Conservation (phyloP, 2,888 invertebrate species). For the Cerastis rubricosa region DNA sequence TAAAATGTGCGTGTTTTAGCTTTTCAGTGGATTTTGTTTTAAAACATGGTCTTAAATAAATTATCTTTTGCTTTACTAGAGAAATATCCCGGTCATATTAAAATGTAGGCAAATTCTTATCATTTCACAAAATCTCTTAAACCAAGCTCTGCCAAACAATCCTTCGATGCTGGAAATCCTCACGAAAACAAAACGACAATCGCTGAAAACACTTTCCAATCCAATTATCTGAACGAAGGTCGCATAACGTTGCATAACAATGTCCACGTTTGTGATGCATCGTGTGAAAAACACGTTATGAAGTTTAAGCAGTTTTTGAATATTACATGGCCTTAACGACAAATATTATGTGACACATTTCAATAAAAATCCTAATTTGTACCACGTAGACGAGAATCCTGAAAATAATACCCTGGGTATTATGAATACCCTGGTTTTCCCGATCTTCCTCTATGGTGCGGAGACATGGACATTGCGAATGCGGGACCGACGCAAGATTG, state of each 20-base stretch:
- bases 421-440: too few relatives aligned
- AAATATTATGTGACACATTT: not conserved
- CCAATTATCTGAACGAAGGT: slow-evolving; percentile 49
- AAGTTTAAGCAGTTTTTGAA: not conserved
- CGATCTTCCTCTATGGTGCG: too few relatives aligned
- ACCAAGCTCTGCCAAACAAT: not conserved
- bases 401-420: too few relatives aligned
- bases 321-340: not conserved
- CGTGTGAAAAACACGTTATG: not conserved
- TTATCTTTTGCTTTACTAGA: too few relatives aligned
- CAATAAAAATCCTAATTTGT: not conserved
- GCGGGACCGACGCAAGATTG: too few relatives aligned
- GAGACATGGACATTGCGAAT: too few relatives aligned
- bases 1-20: too few relatives aligned
- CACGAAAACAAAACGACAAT: slow-evolving; percentile 31
- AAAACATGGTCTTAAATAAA: not conserved
- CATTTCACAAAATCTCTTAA: not conserved
- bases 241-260: slow-evolving; percentile 43
- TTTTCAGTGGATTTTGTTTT: too few relatives aligned
- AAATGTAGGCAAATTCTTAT: not conserved
- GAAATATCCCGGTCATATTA: not conserved
- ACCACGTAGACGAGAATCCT: too few relatives aligned
- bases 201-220: slow-evolving; percentile 39
- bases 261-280: slow-evolving; percentile 40
- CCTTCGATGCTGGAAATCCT: not conserved